Evolutionary conservation across 2,797 vertebrate species (phyloP), one percentile per base, ranked within the genome.

Genomic region (Girardinus metallicus): DNA sequence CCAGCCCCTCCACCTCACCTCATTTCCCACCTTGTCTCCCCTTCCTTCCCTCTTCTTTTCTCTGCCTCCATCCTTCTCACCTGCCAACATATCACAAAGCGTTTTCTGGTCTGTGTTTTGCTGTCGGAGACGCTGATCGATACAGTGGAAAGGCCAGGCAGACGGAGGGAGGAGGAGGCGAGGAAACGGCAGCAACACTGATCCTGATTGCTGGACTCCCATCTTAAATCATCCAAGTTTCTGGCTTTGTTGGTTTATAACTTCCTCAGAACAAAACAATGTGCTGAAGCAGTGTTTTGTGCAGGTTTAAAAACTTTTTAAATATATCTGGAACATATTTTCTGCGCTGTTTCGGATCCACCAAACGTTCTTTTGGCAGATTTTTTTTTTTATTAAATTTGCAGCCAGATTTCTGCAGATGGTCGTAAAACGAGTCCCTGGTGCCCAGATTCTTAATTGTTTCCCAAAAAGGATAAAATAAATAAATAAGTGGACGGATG

Each of bases 121-220:
- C 89, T 89, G 94, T 87, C 86, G 74, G 84, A 95, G 92, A 94
- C 92, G 85, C 92, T 96, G 96, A 97, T 97, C 96, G 95, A 96
- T 96, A 94, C 72, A 60, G 84, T 82, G 89, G 89, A 97, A 97
- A 97, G 95, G 96, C 95, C 96, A 96, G 13, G 26, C 26, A 80
- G 88, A 76, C 31, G 34, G 60, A 36, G 6, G 60, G 31, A 64
- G 29, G 68, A 55, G 44, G n/a, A n/a, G 5, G 62, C 41, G 68
- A 64, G 36, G 31, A 43, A 49, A 44, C 21, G 13, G 39, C 39
- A n/a, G 66, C 39, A 55, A 8, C 34, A 16, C 39, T 15, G 23
- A 55, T n/a, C 73, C 49, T 74, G 47, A 74, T 55, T 55, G 31
- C 49, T 39, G 49, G 2, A 5, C 53, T 55, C 34, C 23, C 36